Base-by-base conservation (phyloP, 2,797 vertebrate genomes). In the Eutrigla gurnardus region DNA sequence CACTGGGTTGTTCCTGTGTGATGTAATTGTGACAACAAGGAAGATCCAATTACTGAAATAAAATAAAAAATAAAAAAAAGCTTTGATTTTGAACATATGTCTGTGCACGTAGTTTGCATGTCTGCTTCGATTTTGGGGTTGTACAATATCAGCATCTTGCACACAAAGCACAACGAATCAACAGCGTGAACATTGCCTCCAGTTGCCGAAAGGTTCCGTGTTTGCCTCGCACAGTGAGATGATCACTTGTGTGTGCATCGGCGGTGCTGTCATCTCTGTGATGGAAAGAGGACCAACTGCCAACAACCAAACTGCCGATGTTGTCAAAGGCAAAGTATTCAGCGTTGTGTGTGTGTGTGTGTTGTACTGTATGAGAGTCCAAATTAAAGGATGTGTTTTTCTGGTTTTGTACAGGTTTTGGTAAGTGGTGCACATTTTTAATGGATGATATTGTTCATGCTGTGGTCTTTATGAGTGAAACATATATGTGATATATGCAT, bases 1-100 rank as follows among this genome's bases (percentile, higher is more conserved):
- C 82, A 52, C 53, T 39, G 62, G 71, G 57, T 67, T 83, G 68
- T 25, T 65, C 82, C 80, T 83, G 78, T 77, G 80, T 83, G 78
- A 86, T 18, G 72, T 70, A 81, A 87, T 77, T 50, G 25, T 54
- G 64, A 70, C 43, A 68, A 64, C 73, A 68, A 64, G 54, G 25
- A 25, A 68, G n/a, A 32, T 13, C 18, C 37, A 49, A 43, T 25
- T 25, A 25, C 25, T 25, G 25, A 25, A 25, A 25, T 25, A 2
- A 25, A 25, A 25, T 36, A 35, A 43, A 5, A 17, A 25, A 40
- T 18, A 1, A 4, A 17, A 25, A 49, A 60, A 25, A 11, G 9
- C 15, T n/a, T 14, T 40, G 58, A 13, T 39, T 46, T n/a, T 39
- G 7, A 40, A 65, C 45, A 11, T 49, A 14, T 45, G 17, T 53